Evolutionary conservation across 2,888 invertebrate species (phyloP).

Genomic region (Pediacus dermestoides): DNA sequence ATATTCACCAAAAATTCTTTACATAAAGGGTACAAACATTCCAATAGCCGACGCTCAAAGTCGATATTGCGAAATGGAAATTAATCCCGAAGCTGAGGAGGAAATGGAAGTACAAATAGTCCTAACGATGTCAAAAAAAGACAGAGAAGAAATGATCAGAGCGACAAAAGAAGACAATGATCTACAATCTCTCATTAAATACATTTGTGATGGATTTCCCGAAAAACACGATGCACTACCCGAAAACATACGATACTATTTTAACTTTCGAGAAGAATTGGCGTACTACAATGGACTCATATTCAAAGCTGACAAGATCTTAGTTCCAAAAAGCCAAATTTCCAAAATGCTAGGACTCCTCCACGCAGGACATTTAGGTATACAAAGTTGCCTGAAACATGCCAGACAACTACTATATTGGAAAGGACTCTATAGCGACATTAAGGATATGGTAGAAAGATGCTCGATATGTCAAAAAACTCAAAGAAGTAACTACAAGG

Average conservation of each 20-base stretch:
- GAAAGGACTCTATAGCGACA: slow-evolving; percentile 8
- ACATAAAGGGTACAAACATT: slow-evolving; percentile 30
- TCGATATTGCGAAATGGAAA: slow-evolving; percentile 19
- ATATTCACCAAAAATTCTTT: slow-evolving; percentile 28
- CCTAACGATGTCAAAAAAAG: background rate
- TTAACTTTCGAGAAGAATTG: slow-evolving; percentile 12
- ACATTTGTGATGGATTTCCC: background rate
- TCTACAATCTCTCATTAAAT: background rate
- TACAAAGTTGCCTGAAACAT: slow-evolving; percentile 8
- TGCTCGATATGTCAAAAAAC: slow-evolving; percentile 4
- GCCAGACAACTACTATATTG: slow-evolving; percentile 11
- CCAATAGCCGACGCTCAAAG: slow-evolving; percentile 24
- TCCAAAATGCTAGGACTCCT: slow-evolving; percentile 7
- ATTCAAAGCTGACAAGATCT: slow-evolving; percentile 12
- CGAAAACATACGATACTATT: slow-evolving; percentile 5
- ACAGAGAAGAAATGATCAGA: background rate
- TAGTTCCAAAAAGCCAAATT: slow-evolving; percentile 13
- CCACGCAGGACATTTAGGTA: slow-evolving; percentile 3
- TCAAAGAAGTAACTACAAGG: background rate
- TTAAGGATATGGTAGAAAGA: slow-evolving; percentile 3
- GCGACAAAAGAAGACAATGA: background rate
- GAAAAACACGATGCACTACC: background rate
- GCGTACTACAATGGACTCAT: slow-evolving; percentile 8
- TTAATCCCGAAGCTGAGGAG: slow-evolving; percentile 15
- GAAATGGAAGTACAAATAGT: slow-evolving; percentile 20